Evolutionary conservation across 2,113 vertebrate species (phyloP).

Genomic region (Dipodomys merriami): DNA sequence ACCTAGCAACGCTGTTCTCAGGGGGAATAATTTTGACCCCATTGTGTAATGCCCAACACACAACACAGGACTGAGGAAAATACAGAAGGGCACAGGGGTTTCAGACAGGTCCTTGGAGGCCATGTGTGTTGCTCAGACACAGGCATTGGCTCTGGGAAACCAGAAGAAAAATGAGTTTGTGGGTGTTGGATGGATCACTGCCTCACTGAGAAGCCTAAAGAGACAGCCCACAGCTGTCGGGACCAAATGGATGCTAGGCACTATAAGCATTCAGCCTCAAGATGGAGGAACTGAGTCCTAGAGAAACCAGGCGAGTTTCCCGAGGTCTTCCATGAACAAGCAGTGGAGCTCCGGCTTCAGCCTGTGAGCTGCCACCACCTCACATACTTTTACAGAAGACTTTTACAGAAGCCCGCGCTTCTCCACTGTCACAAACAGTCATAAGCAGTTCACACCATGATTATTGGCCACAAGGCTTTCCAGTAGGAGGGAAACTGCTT

Average conservation of each 20-base stretch:
- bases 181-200: neutral
- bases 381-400: fast-evolving
- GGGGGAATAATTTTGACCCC: no score
- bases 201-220: neutral
- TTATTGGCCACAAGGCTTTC: fast-evolving
- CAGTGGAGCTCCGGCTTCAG: fast-evolving
- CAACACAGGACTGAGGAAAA: neutral
- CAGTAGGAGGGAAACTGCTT: no score
- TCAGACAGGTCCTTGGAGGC: no score
- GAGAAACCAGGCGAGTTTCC: fast-evolving
- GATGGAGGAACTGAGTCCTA: fast-evolving
- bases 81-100: neutral
- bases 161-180: neutral
- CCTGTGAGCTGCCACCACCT: fast-evolving
- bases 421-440: no score
- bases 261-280: no score
- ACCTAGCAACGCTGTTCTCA: neutral
- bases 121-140: no score
- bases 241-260: neutral
- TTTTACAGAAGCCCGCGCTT: fast-evolving
- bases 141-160: neutral
- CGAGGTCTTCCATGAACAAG: no score
- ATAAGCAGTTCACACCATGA: no score
- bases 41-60: neutral
- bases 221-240: neutral